phyloP scores from a whole-genome alignment of 2,113 vertebrate species.

The Scopus umbretta region DNA sequence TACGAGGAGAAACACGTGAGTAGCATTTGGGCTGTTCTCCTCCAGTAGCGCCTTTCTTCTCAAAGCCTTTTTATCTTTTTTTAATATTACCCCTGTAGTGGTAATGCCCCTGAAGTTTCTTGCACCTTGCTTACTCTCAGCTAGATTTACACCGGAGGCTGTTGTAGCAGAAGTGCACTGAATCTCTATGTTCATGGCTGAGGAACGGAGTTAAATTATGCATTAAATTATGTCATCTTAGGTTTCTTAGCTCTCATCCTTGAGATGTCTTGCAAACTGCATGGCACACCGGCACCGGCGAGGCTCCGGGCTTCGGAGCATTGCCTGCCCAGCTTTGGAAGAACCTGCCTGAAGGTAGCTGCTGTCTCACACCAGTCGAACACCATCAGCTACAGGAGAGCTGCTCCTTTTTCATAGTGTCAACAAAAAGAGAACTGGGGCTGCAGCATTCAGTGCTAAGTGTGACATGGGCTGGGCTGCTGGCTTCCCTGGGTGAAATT shows the following conservation, averaged over 20 bases:
- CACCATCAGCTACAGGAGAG: not conserved
- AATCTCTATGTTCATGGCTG: not conserved
- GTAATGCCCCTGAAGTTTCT: not conserved
- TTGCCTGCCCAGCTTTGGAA: not conserved
- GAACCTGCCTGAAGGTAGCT: not conserved
- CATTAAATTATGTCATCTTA: not conserved
- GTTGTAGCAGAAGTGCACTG: not conserved
- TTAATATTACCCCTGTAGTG: not conserved
- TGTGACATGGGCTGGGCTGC: not conserved
- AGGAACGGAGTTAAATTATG: not conserved
- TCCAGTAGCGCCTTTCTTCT: not conserved
- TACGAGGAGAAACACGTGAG: not conserved
- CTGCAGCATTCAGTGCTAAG: not conserved
- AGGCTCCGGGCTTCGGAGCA: not conserved
- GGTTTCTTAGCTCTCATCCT: not conserved
- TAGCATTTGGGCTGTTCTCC: not conserved
- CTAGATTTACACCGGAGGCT: not conserved
- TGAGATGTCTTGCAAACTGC: not conserved
- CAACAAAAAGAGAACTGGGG: not conserved
- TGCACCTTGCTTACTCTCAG: not conserved
- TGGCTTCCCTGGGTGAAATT: not conserved
- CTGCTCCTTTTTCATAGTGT: not conserved
- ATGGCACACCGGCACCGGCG: accelerated
- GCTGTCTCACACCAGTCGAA: not conserved
- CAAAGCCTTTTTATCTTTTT: not conserved